Evolutionary conservation across 2,113 vertebrate genomes (phyloP).

Genomic region (Romanogobio albipinnatus): DNA sequence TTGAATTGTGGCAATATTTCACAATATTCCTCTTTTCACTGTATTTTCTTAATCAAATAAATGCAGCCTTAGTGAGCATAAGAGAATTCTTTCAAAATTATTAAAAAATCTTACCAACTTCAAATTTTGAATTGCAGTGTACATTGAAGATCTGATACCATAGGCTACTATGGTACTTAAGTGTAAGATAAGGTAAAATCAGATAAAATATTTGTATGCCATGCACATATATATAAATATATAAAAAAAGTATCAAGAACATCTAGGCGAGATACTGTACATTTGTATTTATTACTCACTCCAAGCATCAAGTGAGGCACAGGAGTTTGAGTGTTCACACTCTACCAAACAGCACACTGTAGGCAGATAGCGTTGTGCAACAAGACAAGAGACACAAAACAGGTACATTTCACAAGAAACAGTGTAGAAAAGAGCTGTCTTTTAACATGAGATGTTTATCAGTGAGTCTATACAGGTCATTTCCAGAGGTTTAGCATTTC

Average conservation of each 20-base stretch:
- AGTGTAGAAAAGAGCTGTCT: background rate
- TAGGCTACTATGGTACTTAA: background rate
- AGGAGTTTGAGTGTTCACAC: background rate
- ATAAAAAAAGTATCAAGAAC: background rate
- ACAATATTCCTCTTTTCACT: background rate
- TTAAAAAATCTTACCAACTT: background rate
- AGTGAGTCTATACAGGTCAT: background rate
- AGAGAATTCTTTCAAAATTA: background rate
- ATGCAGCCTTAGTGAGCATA: background rate
- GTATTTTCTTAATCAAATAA: background rate
- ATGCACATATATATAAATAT: background rate
- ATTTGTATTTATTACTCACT: constrained; percentile 13
- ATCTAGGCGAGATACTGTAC: background rate
- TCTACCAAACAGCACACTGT: background rate
- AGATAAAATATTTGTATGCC: background rate
- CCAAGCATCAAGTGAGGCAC: constrained; percentile 5
- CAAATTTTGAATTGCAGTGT: no score
- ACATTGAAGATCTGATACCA: background rate
- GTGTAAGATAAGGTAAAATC: background rate
- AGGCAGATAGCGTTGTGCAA: background rate
- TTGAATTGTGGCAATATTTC: background rate
- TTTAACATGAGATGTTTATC: background rate
- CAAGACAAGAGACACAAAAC: constrained; percentile 11
- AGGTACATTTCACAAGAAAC: constrained; percentile 5
- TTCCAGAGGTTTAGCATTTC: background rate